Evolutionary conservation across 2,888 invertebrate species (phyloP).

Genomic region (Chloroclysta siterata): DNA sequence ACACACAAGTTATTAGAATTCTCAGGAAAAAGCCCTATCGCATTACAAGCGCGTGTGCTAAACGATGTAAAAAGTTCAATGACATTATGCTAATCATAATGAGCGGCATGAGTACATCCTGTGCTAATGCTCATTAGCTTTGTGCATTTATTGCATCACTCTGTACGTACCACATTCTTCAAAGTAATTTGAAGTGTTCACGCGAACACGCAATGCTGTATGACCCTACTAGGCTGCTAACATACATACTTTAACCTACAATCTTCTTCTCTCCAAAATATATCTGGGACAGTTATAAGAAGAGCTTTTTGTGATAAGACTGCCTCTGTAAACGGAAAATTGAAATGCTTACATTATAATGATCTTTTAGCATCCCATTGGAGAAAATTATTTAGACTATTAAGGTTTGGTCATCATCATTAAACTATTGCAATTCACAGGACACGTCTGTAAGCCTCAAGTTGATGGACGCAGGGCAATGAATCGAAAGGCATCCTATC

Average conservation of each 20-base stretch:
- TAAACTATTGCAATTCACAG: no score
- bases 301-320: no score
- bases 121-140: slow-evolving; percentile 35
- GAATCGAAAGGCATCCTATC: no score
- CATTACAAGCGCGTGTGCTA: slow-evolving; percentile 4
- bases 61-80: slow-evolving; percentile 16
- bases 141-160: slow-evolving; percentile 37
- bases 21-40: neutral
- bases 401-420: no score
- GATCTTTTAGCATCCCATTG: no score
- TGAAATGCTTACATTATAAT: no score
- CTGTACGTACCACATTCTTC: slow-evolving; percentile 27
- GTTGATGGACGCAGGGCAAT: no score
- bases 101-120: slow-evolving; percentile 29
- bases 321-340: no score
- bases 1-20: neutral
- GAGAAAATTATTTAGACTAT: no score
- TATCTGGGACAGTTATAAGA: no score
- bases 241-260: neutral
- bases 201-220: slow-evolving; percentile 27
- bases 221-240: neutral
- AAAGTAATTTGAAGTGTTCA: slow-evolving; percentile 28
- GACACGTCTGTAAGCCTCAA: no score
- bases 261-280: no score
- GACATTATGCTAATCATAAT: slow-evolving; percentile 35